Evolutionary conservation across 2,113 vertebrate genomes (phyloP), one percentile per base, ranked within the genome.

Genomic region (Lates calcarifer): DNA sequence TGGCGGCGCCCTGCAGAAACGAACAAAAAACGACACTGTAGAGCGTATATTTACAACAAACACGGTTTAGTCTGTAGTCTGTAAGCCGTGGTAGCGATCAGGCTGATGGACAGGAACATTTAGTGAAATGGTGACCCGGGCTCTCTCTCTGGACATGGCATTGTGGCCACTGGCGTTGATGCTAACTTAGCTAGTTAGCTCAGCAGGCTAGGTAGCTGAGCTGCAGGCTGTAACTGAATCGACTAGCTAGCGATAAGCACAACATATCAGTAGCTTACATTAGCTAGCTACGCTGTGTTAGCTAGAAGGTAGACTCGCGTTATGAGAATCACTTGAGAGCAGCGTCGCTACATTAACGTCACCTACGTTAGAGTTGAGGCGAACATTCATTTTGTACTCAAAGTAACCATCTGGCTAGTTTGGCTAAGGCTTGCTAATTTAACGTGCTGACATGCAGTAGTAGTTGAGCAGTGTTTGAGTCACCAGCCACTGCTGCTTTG

Each of bases 111-210:
- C 56, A 29, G 43, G 53, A 33, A n/a, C 58, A 28, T 51, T 35
- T 29, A 62, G 69, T 66, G 31, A 51, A 57, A 43, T 39, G 70
- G 56, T 79, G 41, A 64, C 37, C 57, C 24, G 68, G 79, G 35
- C 20, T 69, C 57, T 72, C 66, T 77, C 72, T 66, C 20, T 86
- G 74, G 77, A 74, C 58, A 74, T 79, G 67, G 81, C 67, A 81
- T 79, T 85, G 79, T 83, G 74, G 79, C 82, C 79, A 70, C 33
- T 83, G 45, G 86, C 66, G 51, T 45, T 14, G 28, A 62, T 85
- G 85, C 83, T 90, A 93, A 84, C 82, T 41, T 89, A 79, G 91
- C 91, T 85, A 39, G 84, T 77, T 92, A 89, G 90, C 90, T 53
- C 8, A 11, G n/a, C 12, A 9, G 64, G 87, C 79, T 89, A 83